phyloP scores from a whole-genome alignment of 2,888 invertebrate genomes.

The Orthonychiurus folsomi region DNA sequence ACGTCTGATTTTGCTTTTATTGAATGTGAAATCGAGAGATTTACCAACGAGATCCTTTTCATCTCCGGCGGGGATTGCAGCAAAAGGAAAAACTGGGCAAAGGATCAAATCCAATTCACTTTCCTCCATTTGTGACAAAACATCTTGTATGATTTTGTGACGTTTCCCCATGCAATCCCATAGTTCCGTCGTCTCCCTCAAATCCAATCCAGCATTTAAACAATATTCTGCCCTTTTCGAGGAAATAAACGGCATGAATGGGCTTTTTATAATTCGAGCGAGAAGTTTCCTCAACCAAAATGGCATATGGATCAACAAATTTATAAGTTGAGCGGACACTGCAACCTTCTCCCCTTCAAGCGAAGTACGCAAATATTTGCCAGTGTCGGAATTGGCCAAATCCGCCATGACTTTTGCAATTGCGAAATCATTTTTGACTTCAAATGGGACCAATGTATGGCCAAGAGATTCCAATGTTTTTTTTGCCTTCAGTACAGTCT shows the following conservation, averaged over 20 bases:
- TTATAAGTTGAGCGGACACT: neutral
- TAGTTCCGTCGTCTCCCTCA: conserved; percentile 18
- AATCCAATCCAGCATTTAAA: conserved; percentile 9
- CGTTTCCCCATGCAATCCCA: conserved; percentile 30
- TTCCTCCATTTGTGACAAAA: conserved; percentile 20
- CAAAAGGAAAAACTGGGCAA: conserved; percentile 42
- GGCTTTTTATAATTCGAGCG: neutral
- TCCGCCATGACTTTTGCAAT: conserved; percentile 11
- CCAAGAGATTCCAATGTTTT: conserved; percentile 39
- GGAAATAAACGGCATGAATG: neutral
- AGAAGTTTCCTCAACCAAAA: conserved; percentile 9
- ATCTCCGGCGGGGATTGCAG: neutral
- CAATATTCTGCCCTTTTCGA: conserved; percentile 4
- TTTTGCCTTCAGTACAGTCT: conserved; percentile 41
- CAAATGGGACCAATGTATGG: conserved; percentile 40
- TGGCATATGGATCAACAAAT: conserved; percentile 13
- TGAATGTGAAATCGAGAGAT: too few species aligned
- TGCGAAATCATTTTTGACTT: conserved; percentile 11
- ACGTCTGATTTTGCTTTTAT: too few species aligned
- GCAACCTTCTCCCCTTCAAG: conserved; percentile 6
- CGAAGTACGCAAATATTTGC: conserved; percentile 2
- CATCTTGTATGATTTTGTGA: conserved; percentile 18
- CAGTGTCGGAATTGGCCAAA: conserved; percentile 13
- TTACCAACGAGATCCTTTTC: conserved; percentile 3
- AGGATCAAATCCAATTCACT: conserved; percentile 43